Percentiles rank a stretch among this genome's conserved stretches.
phyloP scores from a whole-genome alignment of 2,113 vertebrate genomes.

The Podarcis muralis region DNA sequence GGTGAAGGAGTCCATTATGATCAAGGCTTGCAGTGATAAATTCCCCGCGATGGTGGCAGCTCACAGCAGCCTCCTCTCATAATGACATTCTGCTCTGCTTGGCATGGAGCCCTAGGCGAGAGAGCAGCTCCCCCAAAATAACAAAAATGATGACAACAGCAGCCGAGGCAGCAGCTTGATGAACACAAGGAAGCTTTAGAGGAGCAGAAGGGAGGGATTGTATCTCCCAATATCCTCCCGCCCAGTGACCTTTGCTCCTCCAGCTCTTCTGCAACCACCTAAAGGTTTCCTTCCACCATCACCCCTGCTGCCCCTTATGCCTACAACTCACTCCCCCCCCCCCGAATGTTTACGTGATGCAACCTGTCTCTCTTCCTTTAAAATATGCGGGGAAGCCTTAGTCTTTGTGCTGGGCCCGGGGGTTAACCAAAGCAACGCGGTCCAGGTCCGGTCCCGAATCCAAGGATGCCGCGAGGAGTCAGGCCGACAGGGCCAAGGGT shows the following conservation, averaged over 20 bases:
- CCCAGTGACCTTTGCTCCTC: not conserved
- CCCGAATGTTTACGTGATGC: too few relatives aligned
- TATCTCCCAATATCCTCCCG: not conserved
- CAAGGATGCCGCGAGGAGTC: too few relatives aligned
- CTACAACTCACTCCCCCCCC: not conserved
- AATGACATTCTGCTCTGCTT: slow-evolving; percentile 93
- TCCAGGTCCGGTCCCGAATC: too few relatives aligned
- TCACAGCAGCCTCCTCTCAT: slow-evolving; percentile 81
- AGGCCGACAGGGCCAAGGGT: too few relatives aligned
- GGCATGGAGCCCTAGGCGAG: slow-evolving; percentile 78
- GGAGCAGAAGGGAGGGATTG: not conserved
- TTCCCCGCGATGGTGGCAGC: slow-evolving; percentile 84
- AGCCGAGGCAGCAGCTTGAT: slow-evolving; percentile 9
- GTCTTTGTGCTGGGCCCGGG: too few relatives aligned
- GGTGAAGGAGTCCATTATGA: slow-evolving; percentile 88
- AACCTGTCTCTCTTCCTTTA: not conserved
- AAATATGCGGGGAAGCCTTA: too few relatives aligned
- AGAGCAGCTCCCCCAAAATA: slow-evolving; percentile 42
- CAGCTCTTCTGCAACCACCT: not conserved
- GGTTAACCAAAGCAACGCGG: too few relatives aligned
- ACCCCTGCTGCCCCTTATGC: too few relatives aligned
- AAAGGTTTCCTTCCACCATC: not conserved
- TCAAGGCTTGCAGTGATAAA: slow-evolving; percentile 86
- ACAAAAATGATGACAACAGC: slow-evolving; percentile 50
- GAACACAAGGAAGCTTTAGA: not conserved